These are phyloP conservation scores for Sterna hirundo DNA, from an alignment of 2,113 vertebrate genomes.

Conservation along the genomic window DNA sequence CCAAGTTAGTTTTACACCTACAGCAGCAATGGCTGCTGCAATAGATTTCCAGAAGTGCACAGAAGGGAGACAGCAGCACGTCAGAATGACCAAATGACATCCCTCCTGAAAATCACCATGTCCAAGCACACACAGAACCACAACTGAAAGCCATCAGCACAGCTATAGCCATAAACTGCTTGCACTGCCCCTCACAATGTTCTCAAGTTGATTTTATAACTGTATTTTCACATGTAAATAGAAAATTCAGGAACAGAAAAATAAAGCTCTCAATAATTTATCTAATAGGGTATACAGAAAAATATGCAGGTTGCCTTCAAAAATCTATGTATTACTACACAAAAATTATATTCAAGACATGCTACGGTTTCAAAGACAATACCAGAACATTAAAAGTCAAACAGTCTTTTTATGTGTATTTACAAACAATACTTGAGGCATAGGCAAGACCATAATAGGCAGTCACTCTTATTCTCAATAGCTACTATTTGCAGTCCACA, in stretches of 20 bases:
- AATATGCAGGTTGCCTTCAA: neutral
- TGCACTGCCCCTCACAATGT: neutral
- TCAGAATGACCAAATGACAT: rapidly evolving
- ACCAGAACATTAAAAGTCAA: neutral
- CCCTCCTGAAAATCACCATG: neutral
- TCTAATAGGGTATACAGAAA: neutral
- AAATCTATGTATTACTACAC: neutral
- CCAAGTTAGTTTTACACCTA: neutral
- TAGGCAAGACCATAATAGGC: neutral
- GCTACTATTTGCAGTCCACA: neutral
- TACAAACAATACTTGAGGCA: neutral
- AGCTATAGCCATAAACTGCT: neutral
- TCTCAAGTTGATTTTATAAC: neutral
- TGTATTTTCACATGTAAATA: neutral
- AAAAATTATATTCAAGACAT: neutral
- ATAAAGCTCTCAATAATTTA: neutral
- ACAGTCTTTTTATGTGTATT: neutral
- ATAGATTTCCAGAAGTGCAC: rapidly evolving
- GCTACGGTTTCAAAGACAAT: neutral
- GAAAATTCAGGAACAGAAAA: neutral
- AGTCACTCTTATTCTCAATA: neutral
- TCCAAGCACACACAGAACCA: neutral
- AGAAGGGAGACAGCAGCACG: neutral
- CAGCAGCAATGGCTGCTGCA: neutral
- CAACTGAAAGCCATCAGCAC: neutral